Conservation (phyloP, 2,113 vertebrate species). For the Heterotilapia buettikoferi region DNA sequence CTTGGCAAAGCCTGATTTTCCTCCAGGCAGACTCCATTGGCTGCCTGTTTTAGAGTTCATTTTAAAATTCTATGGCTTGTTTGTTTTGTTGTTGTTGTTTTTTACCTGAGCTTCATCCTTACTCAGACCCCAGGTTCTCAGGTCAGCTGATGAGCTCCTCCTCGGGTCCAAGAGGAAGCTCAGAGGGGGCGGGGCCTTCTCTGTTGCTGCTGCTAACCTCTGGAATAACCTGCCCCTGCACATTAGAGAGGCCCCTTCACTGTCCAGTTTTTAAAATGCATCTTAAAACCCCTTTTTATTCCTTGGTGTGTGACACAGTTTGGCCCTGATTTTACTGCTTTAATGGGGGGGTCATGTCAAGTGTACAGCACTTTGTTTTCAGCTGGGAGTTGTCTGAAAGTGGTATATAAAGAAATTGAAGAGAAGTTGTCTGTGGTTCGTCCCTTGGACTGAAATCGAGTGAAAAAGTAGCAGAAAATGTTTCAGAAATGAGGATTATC, state of each 20-base stretch:
- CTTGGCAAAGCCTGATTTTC: neutral
- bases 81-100: neutral
- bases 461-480: neutral
- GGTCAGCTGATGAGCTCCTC: neutral
- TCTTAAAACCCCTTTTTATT: neutral
- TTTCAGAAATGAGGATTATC: neutral
- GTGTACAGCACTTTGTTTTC: neutral
- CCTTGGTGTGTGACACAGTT: neutral
- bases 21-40: neutral
- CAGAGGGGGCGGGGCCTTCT: neutral
- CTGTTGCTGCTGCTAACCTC: neutral
- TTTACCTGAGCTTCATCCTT: neutral
- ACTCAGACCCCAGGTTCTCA: neutral
- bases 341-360: no score
- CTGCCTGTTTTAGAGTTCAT: neutral
- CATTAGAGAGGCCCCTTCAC: neutral
- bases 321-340: neutral
- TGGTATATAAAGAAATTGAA: neutral
- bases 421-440: neutral
- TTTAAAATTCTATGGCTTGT: neutral
- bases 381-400: neutral
- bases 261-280: neutral
- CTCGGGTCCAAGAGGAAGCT: neutral
- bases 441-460: neutral
- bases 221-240: neutral